Conservation (phyloP, 2,797 vertebrate genomes). For the Euphonia xanthogaster region DNA sequence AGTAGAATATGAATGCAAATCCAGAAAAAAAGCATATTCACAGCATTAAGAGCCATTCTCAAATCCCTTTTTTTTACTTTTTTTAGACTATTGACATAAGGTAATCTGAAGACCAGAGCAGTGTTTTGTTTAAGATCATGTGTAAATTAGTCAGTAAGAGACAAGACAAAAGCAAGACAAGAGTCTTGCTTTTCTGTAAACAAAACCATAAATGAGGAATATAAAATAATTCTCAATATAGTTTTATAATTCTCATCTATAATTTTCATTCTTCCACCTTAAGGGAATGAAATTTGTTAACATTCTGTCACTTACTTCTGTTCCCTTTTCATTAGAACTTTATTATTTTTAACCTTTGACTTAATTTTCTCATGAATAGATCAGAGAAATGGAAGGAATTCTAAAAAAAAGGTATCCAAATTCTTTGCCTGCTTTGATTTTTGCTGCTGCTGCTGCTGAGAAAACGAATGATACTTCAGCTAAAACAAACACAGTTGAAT, state of each 20-base stretch:
- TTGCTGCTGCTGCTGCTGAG: slow-evolving; percentile 82
- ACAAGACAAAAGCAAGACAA: too few species aligned
- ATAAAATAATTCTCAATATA: not conserved
- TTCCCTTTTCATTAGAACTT: not conserved
- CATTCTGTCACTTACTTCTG: not conserved
- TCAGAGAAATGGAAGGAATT: slow-evolving; percentile 85
- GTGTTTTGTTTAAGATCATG: not conserved
- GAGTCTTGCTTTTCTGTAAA: not conserved
- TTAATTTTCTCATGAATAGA: slow-evolving; percentile 58
- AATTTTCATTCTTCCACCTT: not conserved
- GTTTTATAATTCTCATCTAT: too few species aligned
- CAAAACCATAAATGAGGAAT: not conserved
- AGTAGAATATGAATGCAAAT: not conserved
- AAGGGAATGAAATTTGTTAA: not conserved
- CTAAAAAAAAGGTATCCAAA: slow-evolving; percentile 87
- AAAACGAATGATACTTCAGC: slow-evolving; percentile 40
- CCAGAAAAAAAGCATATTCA: not conserved
- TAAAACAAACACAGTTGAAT: slow-evolving; percentile 71
- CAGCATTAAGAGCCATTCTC: not conserved
- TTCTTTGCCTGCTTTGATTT: slow-evolving; percentile 90
- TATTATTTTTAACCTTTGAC: not conserved
- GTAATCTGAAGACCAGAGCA: not conserved
- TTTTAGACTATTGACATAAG: not conserved
- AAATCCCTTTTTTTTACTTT: not conserved
- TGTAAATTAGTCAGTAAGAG: not conserved